phyloP scores from a whole-genome alignment of 2,888 invertebrate species.

The Limnephilus rhombicus region DNA sequence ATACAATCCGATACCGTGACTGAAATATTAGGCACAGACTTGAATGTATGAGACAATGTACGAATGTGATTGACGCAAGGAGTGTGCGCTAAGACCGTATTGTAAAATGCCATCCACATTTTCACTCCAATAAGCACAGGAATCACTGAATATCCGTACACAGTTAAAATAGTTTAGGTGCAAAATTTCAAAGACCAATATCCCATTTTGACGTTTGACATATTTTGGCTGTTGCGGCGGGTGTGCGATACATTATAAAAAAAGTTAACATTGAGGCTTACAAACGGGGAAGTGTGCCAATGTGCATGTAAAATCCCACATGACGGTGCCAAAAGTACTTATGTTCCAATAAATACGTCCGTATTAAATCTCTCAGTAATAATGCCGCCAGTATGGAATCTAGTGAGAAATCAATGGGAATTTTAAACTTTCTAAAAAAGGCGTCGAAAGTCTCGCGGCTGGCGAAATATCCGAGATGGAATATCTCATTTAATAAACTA shows the following conservation, averaged over 20 bases:
- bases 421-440: slow-evolving; percentile 59
- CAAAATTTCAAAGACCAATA: not conserved
- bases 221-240: too few relatives aligned
- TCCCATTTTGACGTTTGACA: not conserved
- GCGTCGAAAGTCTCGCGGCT: slow-evolving; percentile 58
- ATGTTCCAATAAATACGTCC: not conserved
- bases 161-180: not conserved
- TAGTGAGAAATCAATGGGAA: slow-evolving; percentile 11
- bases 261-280: not conserved
- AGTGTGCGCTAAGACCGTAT: too few relatives aligned
- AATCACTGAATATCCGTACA: not conserved
- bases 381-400: slow-evolving; percentile 16
- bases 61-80: too few relatives aligned
- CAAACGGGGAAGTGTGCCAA: not conserved
- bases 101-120: too few relatives aligned
- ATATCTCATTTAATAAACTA: slow-evolving; percentile 62
- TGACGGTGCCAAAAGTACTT: not conserved
- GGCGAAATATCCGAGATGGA: slow-evolving; percentile 55
- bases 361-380: slow-evolving; percentile 8
- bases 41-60: too few relatives aligned
- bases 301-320: not conserved
- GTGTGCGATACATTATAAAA: not conserved
- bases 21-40: too few relatives aligned
- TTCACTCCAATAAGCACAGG: too few relatives aligned
- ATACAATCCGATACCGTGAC: too few relatives aligned